Conservation (phyloP, 2,888 invertebrate species). For the Zygaena filipendulae region DNA sequence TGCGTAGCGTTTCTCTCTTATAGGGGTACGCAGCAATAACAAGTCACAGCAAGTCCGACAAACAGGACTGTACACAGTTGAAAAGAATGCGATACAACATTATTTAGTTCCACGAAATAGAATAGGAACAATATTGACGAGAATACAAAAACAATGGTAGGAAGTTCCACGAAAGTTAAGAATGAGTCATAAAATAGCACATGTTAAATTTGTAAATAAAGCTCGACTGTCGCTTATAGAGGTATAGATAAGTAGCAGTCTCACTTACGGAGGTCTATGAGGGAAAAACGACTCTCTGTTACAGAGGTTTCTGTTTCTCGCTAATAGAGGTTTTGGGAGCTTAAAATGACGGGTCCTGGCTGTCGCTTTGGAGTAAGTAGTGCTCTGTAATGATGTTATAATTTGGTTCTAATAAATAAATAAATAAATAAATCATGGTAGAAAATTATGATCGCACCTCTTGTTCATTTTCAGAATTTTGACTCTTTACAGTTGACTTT, state of each 20-base stretch:
- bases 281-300: conserved; percentile 7
- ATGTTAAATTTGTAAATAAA: conserved; percentile 12
- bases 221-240: conserved; percentile 9
- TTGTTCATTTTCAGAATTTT: too few species aligned
- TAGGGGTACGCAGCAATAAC: conserved; percentile 11
- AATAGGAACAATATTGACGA: conserved; percentile 15
- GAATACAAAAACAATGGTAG: conserved; percentile 16
- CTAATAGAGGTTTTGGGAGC: too few species aligned
- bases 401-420: too few species aligned
- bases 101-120: too few species aligned
- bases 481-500: too few species aligned
- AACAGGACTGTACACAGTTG: too few species aligned
- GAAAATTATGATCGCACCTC: too few species aligned
- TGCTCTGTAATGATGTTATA: too few species aligned
- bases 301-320: conserved; percentile 11
- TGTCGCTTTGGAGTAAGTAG: too few species aligned
- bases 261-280: conserved; percentile 9
- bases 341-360: too few species aligned
- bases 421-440: too few species aligned
- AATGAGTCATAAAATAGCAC: conserved; percentile 12
- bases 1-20: conserved; percentile 14
- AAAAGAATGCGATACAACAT: conserved; percentile 14
- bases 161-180: conserved; percentile 14
- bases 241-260: conserved; percentile 11
- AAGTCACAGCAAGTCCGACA: conserved; percentile 9